Conservation (phyloP, 1,140 invertebrate genomes). For the Hyles vespertilio region DNA sequence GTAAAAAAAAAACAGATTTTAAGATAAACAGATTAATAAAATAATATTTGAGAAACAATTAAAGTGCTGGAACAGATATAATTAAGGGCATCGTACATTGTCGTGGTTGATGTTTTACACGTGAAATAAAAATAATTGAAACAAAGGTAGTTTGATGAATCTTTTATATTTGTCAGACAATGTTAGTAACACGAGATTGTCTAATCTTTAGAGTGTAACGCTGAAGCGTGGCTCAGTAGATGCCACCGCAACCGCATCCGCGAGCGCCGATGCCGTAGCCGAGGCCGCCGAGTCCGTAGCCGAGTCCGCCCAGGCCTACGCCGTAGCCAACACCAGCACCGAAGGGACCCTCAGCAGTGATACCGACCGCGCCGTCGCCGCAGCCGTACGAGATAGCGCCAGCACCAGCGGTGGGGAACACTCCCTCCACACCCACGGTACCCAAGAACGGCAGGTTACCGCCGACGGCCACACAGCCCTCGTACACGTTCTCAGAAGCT, state of each 20-base stretch:
- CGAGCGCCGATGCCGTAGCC: background rate
- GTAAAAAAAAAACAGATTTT: no score
- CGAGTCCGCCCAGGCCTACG: background rate
- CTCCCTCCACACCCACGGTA: conserved; percentile 19
- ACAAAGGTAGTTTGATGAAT: no score
- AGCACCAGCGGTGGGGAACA: conserved; percentile 27
- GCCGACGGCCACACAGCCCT: conserved; percentile 11
- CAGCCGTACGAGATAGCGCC: conserved; percentile 27
- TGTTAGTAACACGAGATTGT: no score
- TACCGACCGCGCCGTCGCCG: conserved; percentile 19
- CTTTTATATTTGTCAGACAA: no score
- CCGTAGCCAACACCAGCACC: background rate
- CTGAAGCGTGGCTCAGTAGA: no score
- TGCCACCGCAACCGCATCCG: background rate
- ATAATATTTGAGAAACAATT: no score
- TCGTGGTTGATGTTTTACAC: no score
- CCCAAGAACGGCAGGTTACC: conserved; percentile 14
- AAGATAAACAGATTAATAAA: no score
- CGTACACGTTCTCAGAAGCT: conserved; percentile 6
- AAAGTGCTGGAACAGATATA: no score
- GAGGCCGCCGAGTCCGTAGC: background rate
- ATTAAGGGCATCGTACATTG: no score
- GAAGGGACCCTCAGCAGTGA: background rate
- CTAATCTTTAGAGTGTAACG: no score
- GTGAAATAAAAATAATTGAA: no score